Evolutionary conservation across 1,140 invertebrate genomes (phyloP).

Genomic region (Drosophila pseudoananassae): DNA sequence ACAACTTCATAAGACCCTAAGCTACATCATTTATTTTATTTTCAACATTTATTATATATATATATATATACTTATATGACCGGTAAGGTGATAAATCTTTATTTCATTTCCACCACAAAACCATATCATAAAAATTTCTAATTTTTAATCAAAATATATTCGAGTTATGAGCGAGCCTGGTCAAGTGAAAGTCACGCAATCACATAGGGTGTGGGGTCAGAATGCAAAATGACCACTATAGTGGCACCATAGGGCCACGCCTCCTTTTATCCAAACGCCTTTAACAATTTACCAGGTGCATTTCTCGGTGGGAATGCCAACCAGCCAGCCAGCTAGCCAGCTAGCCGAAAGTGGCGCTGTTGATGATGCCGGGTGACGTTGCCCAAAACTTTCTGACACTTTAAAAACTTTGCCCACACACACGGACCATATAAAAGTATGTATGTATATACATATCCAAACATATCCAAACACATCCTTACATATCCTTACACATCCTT

Average conservation of each 20-base stretch:
- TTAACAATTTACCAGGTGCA: conserved; percentile 11
- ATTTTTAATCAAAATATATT: too few relatives aligned
- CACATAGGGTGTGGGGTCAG: not conserved
- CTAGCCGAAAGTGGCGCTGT: conserved; percentile 54
- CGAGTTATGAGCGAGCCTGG: too few relatives aligned
- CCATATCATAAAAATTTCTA: not conserved
- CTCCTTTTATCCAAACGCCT: not conserved
- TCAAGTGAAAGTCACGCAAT: not conserved
- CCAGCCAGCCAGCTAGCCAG: not conserved
- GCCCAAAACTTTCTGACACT: conserved; percentile 68
- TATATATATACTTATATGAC: too few relatives aligned
- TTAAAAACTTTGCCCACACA: conserved; percentile 60
- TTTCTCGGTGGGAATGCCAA: conserved; percentile 12
- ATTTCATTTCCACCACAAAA: not conserved
- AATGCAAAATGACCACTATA: conserved; percentile 3
- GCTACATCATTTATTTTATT: not conserved
- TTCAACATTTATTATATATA: not conserved
- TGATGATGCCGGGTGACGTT: conserved; percentile 59
- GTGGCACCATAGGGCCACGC: not conserved
- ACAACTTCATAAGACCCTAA: not conserved
- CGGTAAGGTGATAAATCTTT: not conserved
- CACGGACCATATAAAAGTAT: conserved; percentile 2
- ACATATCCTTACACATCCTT: not conserved
- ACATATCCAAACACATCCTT: too few relatives aligned
- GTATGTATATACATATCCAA: not conserved